Percentiles rank a stretch among this genome's conserved stretches.
These are phyloP conservation scores for Teleiodes luculella DNA, from an alignment of 2,888 invertebrate genomes.

Conservation along the genomic window DNA sequence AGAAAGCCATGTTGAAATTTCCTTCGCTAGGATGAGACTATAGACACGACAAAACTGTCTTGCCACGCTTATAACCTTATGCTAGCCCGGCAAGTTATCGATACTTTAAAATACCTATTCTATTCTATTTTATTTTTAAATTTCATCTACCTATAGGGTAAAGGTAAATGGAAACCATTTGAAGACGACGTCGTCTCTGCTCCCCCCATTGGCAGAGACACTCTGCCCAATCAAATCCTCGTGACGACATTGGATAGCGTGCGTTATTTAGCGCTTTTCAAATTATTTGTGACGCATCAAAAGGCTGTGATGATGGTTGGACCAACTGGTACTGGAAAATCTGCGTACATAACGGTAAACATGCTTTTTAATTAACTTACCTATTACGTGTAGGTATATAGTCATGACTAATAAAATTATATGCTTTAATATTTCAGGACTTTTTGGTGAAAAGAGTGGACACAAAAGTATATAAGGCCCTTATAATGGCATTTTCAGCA, in stretches of 20 bases:
- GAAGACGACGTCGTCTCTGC: conserved; percentile 87
- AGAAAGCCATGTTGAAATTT: no score
- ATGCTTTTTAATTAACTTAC: background rate
- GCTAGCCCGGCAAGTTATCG: no score
- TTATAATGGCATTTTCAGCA: conserved; percentile 95
- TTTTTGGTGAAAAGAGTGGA: conserved; percentile 90
- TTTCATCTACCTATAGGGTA: conserved; percentile 77
- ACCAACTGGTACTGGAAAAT: conserved; percentile 97
- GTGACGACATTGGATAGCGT: conserved; percentile 95
- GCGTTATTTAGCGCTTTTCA: conserved; percentile 89
- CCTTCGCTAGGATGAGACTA: no score
- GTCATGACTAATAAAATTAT: no score
- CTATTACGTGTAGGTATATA: no score
- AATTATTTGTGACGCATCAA: conserved; percentile 86
- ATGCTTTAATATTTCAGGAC: conserved; percentile 71
- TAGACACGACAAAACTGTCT: no score
- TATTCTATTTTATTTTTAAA: no score
- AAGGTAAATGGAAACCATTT: conserved; percentile 97
- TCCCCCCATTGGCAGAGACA: conserved; percentile 90
- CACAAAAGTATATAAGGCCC: conserved; percentile 86
- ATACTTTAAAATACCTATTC: no score
- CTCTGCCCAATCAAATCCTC: conserved; percentile 95
- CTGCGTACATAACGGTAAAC: conserved; percentile 85
- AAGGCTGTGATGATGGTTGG: conserved; percentile 93
- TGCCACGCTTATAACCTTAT: no score